Conservation (phyloP, 2,888 invertebrate species). For the Erebia palarica region DNA sequence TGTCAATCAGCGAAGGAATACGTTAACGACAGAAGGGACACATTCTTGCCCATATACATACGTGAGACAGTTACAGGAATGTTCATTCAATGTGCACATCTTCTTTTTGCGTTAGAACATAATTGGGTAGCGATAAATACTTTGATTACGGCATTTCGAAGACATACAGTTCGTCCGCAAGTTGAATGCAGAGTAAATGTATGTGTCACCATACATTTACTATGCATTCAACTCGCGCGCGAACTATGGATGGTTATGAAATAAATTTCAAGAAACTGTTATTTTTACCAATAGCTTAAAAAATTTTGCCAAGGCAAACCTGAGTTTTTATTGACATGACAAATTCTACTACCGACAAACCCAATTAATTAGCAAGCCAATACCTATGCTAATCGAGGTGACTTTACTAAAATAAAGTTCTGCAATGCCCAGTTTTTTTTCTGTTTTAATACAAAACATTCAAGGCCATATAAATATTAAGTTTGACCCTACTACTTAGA, state of each 20-base stretch:
- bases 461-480: not conserved
- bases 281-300: not conserved
- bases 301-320: not conserved
- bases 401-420: not conserved
- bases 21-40: constrained; percentile 25
- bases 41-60: constrained; percentile 36
- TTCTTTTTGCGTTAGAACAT: constrained; percentile 16
- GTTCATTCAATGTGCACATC: constrained; percentile 33
- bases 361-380: not conserved
- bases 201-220: no score
- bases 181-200: no score
- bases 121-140: not conserved
- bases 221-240: no score
- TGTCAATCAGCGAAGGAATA: constrained; percentile 26
- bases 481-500: not conserved
- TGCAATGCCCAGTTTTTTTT: not conserved
- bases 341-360: not conserved
- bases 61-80: constrained; percentile 38
- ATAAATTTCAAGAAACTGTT: not conserved
- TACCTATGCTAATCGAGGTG: not conserved
- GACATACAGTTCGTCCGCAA: no score
- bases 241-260: no score
- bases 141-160: constrained; percentile 11
- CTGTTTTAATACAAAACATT: not conserved
- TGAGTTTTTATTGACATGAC: constrained; percentile 4